Evolutionary conservation across 2,113 vertebrate species (phyloP), one percentile per base, ranked within the genome.

Genomic region (Poicephalus meyeri): DNA sequence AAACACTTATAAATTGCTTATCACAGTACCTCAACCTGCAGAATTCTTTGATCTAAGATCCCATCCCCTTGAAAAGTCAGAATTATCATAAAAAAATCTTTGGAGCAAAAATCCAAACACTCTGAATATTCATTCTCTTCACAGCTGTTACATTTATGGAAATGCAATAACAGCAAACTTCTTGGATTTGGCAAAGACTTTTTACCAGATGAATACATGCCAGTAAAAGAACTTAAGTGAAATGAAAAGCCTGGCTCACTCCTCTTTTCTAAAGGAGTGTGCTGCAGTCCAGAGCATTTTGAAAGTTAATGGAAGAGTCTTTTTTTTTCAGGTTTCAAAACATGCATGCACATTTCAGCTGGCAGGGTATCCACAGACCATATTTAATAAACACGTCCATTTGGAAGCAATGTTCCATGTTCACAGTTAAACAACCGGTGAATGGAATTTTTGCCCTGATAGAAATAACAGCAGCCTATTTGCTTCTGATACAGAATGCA

Each of bases 131-230:
- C 94, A 97, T 91, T 63, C 44, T 60, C 46, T 87, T 90, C 80
- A 97, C 92, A 95, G 96, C 92, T 96, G 91, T 90, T 91, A 97
- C 91, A 96, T 97, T 96, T 86, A 96, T 89, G 97, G 96, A 95
- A 90, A 98, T 97, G 77, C 95, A 97, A 95, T 94, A 97, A 93
- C 95, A 97, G 95, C 93, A 98, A 98, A 98, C 96, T 98, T 98
- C 91, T 97, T 95, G 94, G 94, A 97, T 96, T 97, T 98, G 97
- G 97, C 97, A 88, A 87, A 82, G 95, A 97, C 83, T 97, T 97
- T 97, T 89, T 77, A 94, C 86, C 53, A 86, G 73, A 81, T 95
- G 25, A 88, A 91, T 94, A 80, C 76, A 80, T 39, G 33, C 78
- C 91, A 91, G 55, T 68, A 87, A 95, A 97, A 96, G 24, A 82